Conservation (phyloP, 2,888 invertebrate genomes). For the Ectemnius cavifrons region DNA sequence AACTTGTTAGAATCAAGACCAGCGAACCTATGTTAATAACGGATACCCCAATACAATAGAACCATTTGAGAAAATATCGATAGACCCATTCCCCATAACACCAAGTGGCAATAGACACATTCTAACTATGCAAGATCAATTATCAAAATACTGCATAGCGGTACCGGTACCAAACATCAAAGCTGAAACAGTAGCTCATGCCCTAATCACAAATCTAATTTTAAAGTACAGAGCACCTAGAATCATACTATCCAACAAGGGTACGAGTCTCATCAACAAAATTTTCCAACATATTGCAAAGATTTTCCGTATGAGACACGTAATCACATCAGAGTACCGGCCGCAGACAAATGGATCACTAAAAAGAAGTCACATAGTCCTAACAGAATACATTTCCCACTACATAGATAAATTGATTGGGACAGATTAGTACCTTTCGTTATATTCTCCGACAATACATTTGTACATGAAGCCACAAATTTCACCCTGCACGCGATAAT, state of each 20-base stretch:
- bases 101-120: too few relatives aligned
- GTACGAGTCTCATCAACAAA: background rate
- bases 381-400: conserved; percentile 7
- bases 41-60: too few relatives aligned
- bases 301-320: background rate
- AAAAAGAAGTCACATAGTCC: conserved; percentile 8
- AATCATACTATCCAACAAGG: background rate
- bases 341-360: conserved; percentile 1
- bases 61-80: background rate
- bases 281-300: too few relatives aligned
- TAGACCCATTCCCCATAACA: background rate
- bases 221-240: background rate
- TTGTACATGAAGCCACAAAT: conserved; percentile 4
- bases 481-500: conserved; percentile 9
- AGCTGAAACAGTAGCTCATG: conserved; percentile 1
- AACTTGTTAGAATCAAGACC: too few relatives aligned
- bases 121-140: conserved; percentile 12
- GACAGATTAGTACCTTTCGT: conserved; percentile 8
- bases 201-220: background rate
- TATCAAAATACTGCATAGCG: background rate
- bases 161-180: background rate
- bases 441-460: conserved; percentile 16
- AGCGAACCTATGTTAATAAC: too few relatives aligned
- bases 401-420: background rate
- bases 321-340: background rate